A percentile compares a stretch with the other conserved stretches of the same genome.
Evolutionary conservation across 2,797 vertebrate genomes (phyloP).

Genomic region (Leptoclinus maculatus): DNA sequence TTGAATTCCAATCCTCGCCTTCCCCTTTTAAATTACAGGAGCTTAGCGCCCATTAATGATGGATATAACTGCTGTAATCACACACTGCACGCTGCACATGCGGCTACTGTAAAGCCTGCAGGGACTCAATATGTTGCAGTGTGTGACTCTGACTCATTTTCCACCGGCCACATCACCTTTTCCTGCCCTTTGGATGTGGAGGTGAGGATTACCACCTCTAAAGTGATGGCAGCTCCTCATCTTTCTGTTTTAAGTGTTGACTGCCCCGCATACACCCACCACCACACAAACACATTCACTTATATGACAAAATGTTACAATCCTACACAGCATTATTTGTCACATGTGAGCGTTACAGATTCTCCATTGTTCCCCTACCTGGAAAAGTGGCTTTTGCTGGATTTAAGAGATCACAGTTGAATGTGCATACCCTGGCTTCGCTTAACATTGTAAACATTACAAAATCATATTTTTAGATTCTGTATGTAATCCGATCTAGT

Average conservation of each 20-base stretch:
- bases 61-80: conserved; percentile 27
- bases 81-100: conserved; percentile 41
- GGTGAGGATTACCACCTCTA: conserved; percentile 68
- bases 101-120: conserved; percentile 50
- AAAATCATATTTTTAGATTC: conserved; percentile 57
- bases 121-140: conserved; percentile 63
- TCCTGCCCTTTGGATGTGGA: conserved; percentile 60
- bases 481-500: conserved; percentile 15
- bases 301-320: conserved; percentile 12
- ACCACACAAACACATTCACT: background rate
- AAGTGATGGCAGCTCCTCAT: conserved; percentile 66
- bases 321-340: background rate
- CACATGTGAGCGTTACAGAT: conserved; percentile 5
- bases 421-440: conserved; percentile 34
- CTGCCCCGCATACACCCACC: background rate
- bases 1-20: conserved; percentile 20
- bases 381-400: conserved; percentile 57
- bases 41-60: conserved; percentile 58
- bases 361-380: conserved; percentile 55
- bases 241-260: conserved; percentile 44
- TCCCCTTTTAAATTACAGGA: conserved; percentile 49
- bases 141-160: conserved; percentile 78
- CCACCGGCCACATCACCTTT: conserved; percentile 68
- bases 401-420: conserved; percentile 59
- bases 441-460: conserved; percentile 1